Evolutionary conservation across 2,888 invertebrate genomes (phyloP).

Genomic region (Melipona beecheii): DNA sequence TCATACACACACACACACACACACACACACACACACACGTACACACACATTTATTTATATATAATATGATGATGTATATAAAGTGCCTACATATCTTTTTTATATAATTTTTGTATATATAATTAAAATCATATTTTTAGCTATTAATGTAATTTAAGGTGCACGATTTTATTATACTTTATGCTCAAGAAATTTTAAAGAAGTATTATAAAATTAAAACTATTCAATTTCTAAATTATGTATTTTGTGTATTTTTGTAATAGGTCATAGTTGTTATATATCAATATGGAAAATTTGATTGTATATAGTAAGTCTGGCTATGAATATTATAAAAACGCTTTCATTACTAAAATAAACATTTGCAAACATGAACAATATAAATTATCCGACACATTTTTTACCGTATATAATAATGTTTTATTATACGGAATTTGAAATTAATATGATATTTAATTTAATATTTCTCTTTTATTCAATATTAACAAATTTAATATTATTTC

Average conservation of each 20-base stretch:
- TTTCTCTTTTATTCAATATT: background rate
- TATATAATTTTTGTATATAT: slow-evolving; percentile 52
- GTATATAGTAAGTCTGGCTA: slow-evolving; percentile 14
- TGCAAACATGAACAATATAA: slow-evolving; percentile 21
- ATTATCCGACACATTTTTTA: slow-evolving; percentile 13
- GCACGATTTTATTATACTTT: slow-evolving; percentile 51
- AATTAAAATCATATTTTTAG: slow-evolving; percentile 22
- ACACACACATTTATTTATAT: no score
- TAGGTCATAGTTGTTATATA: slow-evolving; percentile 39
- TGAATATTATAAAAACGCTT: slow-evolving; percentile 22
- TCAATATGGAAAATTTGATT: slow-evolving; percentile 25
- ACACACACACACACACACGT: no score
- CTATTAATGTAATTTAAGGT: slow-evolving; percentile 34
- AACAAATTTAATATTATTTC: background rate
- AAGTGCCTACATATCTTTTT: slow-evolving; percentile 62
- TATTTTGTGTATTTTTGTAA: slow-evolving; percentile 50
- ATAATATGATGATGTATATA: slow-evolving; percentile 43
- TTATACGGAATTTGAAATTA: background rate
- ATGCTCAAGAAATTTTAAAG: slow-evolving; percentile 45
- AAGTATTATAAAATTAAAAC: slow-evolving; percentile 42
- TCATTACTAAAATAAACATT: slow-evolving; percentile 15
- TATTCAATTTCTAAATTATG: slow-evolving; percentile 22
- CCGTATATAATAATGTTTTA: background rate
- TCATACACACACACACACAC: no score
- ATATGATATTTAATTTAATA: slow-evolving; percentile 1